Percentiles rank a stretch among this genome's conserved stretches.
These are phyloP conservation scores for Corythoichthys haematopterus DNA, from an alignment of 2,113 vertebrate species.

Conservation along the genomic window DNA sequence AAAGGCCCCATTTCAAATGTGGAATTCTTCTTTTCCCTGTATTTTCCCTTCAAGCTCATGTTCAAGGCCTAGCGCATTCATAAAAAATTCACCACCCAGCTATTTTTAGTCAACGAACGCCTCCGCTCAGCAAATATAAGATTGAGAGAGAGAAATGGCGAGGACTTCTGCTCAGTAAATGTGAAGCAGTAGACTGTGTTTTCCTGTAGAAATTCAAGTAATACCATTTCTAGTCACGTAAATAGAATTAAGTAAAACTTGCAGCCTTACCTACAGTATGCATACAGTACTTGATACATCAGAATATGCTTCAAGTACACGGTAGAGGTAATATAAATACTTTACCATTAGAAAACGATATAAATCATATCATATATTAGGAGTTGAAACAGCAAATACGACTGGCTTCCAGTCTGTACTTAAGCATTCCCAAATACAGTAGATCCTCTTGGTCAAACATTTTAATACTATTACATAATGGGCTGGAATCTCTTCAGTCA, in stretches of 20 bases:
- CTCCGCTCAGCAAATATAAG: slow-evolving; percentile 13
- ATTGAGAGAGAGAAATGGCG: slow-evolving; percentile 25
- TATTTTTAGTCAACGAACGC: slow-evolving; percentile 60
- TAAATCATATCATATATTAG: neutral
- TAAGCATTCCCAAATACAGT: slow-evolving; percentile 13
- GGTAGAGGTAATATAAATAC: neutral
- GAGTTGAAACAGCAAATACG: slow-evolving; percentile 2
- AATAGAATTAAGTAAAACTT: slow-evolving; percentile 21
- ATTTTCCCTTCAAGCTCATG: slow-evolving; percentile 24
- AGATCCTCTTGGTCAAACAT: slow-evolving; percentile 25
- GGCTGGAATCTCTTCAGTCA: slow-evolving; percentile 39
- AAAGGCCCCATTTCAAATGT: slow-evolving; percentile 45
- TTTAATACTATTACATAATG: slow-evolving; percentile 30
- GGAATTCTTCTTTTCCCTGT: slow-evolving; percentile 26
- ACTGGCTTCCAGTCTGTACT: slow-evolving; percentile 5
- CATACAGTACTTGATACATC: slow-evolving; percentile 8
- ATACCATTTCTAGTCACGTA: neutral
- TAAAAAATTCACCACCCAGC: slow-evolving; percentile 64
- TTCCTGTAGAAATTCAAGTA: slow-evolving; percentile 12
- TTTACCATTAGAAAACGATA: neutral
- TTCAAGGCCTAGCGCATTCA: slow-evolving; percentile 45
- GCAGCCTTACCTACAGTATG: neutral
- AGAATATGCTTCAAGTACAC: neutral
- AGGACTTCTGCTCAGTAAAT: slow-evolving; percentile 22
- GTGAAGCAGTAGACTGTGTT: slow-evolving; percentile 24